A percentile compares a stretch with the other conserved stretches of the same genome.
phyloP scores from a whole-genome alignment of 2,888 invertebrate genomes.

The Ophonus ardosiacus region DNA sequence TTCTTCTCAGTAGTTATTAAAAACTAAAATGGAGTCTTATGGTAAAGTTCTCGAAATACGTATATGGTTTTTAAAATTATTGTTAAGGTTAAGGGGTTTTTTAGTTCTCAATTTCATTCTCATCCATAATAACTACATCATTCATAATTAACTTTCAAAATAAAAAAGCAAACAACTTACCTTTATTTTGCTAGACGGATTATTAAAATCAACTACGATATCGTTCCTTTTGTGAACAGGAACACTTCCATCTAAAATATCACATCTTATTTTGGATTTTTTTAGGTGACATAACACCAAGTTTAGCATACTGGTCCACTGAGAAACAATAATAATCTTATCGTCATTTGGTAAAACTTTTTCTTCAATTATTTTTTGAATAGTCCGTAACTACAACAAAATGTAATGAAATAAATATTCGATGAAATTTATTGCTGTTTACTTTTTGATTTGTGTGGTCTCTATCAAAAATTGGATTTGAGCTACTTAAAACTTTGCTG shows the following conservation, averaged over 20 bases:
- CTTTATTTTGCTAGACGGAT: slow-evolving; percentile 78
- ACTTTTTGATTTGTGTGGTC: slow-evolving; percentile 82
- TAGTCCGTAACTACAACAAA: slow-evolving; percentile 76
- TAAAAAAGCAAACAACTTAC: slow-evolving; percentile 73
- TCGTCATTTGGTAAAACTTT: slow-evolving; percentile 79
- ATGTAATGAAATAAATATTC: not conserved
- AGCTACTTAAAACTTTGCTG: slow-evolving; percentile 80
- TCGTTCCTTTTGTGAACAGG: slow-evolving; percentile 84
- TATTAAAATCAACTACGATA: slow-evolving; percentile 85
- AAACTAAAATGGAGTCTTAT: too few species aligned
- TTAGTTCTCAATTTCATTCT: too few species aligned
- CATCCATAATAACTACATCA: too few species aligned
- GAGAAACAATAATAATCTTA: slow-evolving; percentile 92
- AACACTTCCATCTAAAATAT: slow-evolving; percentile 87
- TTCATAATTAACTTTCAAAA: too few species aligned
- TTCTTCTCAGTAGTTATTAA: too few species aligned
- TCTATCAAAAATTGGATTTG: slow-evolving; percentile 85
- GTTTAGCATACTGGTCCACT: slow-evolving; percentile 91
- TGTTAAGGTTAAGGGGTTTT: too few species aligned
- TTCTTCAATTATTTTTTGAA: slow-evolving; percentile 79
- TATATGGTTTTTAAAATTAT: too few species aligned
- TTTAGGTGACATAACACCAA: slow-evolving; percentile 84
- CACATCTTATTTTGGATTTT: slow-evolving; percentile 77
- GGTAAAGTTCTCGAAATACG: too few species aligned
- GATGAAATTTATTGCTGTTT: slow-evolving; percentile 45